Conservation (phyloP, 2,888 invertebrate genomes). For the Acleris literana region DNA sequence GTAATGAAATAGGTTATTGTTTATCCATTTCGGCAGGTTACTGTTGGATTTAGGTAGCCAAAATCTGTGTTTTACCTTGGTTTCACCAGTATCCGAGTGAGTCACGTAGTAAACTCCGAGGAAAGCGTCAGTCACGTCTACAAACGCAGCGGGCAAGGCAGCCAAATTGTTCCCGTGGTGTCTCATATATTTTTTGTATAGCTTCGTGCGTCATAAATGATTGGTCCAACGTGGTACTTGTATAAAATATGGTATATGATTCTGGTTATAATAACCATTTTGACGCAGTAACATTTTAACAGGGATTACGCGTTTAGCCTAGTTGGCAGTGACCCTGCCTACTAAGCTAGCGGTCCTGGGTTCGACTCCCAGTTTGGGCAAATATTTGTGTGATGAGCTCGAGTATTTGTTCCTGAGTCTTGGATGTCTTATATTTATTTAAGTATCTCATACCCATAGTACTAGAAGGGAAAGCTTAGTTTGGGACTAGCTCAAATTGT, state of each 20-base stretch:
- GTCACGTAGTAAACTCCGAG: constrained; percentile 21
- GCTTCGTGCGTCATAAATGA: constrained; percentile 12
- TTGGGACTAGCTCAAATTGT: too few species aligned
- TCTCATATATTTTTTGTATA: constrained; percentile 15
- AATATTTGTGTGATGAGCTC: too few species aligned
- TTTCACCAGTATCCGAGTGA: constrained; percentile 3
- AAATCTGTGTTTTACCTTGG: constrained; percentile 2
- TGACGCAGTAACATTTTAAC: too few species aligned
- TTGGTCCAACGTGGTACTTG: not conserved
- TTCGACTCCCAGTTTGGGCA: too few species aligned
- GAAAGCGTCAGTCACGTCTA: constrained; percentile 23
- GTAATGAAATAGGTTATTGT: too few species aligned
- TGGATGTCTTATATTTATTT: too few species aligned
- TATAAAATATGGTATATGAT: not conserved
- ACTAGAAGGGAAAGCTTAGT: too few species aligned
- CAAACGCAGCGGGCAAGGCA: constrained; percentile 10
- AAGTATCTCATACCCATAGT: too few species aligned
- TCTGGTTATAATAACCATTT: not conserved
- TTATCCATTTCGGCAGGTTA: not conserved
- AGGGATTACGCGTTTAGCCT: too few species aligned
- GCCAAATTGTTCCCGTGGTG: constrained; percentile 13
- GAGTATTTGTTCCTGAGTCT: too few species aligned
- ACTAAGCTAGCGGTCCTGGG: too few species aligned
- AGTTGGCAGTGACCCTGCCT: too few species aligned
- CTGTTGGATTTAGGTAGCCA: constrained; percentile 8